Conservation (phyloP, 1,140 invertebrate species). For the Drosophila nigrodunni region DNA sequence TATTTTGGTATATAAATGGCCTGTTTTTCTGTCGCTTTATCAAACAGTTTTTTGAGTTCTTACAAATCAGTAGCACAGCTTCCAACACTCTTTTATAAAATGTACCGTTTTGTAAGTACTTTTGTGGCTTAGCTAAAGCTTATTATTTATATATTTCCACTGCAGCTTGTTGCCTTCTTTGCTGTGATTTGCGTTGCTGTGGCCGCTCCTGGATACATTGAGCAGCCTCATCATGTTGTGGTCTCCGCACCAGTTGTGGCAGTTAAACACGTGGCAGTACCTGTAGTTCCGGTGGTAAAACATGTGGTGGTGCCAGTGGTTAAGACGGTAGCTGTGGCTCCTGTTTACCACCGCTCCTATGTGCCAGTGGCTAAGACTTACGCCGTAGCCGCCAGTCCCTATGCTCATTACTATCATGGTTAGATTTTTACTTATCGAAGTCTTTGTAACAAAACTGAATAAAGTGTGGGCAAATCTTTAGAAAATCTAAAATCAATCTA, state of each 20-base stretch:
- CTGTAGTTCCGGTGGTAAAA: background rate
- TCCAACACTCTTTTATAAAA: background rate
- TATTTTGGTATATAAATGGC: background rate
- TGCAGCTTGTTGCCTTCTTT: background rate
- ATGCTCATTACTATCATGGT: slow-evolving; percentile 8
- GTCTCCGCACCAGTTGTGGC: slow-evolving; percentile 3
- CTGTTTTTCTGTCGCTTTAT: background rate
- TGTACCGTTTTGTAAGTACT: background rate
- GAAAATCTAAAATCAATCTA: too few relatives aligned
- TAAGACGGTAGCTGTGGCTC: slow-evolving; percentile 41
- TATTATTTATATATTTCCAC: background rate
- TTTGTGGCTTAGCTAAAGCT: background rate
- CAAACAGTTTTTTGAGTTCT: background rate
- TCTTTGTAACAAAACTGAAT: background rate
- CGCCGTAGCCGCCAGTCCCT: background rate
- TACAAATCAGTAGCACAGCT: background rate
- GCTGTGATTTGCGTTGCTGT: background rate
- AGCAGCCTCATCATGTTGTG: background rate
- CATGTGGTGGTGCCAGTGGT: slow-evolving; percentile 41
- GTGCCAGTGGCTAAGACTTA: slow-evolving; percentile 1
- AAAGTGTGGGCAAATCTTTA: background rate
- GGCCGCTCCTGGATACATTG: background rate
- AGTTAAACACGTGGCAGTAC: background rate
- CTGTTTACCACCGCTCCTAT: slow-evolving; percentile 1
- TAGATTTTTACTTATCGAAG: background rate